Evolutionary conservation across 2,113 vertebrate genomes (phyloP).

Genomic region (Carollia perspicillata): DNA sequence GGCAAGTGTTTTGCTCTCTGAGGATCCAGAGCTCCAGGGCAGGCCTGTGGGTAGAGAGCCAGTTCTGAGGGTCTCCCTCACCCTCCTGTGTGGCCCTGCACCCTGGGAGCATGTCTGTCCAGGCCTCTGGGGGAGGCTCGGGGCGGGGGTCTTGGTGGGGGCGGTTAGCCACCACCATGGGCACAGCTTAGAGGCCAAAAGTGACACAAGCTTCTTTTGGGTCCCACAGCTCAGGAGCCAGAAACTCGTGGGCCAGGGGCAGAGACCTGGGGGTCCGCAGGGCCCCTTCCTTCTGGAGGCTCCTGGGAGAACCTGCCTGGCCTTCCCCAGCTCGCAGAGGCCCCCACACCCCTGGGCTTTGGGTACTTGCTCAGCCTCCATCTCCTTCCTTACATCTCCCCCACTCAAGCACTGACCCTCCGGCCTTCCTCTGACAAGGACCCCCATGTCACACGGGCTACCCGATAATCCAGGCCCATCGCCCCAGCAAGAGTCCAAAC

Average conservation of each 20-base stretch:
- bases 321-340: neutral
- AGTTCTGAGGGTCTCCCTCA: neutral
- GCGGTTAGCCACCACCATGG: neutral
- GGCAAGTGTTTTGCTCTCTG: too few relatives aligned
- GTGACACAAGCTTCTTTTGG: accelerated
- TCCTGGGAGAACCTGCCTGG: neutral
- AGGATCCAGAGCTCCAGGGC: neutral
- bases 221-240: neutral
- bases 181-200: neutral
- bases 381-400: too few relatives aligned
- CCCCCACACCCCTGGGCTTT: neutral
- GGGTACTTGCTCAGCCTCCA: too few relatives aligned
- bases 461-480: neutral
- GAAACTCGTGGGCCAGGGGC: neutral
- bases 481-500: neutral
- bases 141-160: neutral
- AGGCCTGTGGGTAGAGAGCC: neutral
- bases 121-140: too few relatives aligned
- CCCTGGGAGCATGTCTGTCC: neutral
- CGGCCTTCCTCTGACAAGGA: neutral
- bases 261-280: accelerated
- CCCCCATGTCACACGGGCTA: neutral
- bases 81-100: neutral
- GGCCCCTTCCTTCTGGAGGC: neutral
- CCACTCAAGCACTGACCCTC: neutral